These are phyloP conservation scores for Cryptocephalus moraei DNA, from an alignment of 2,888 invertebrate genomes.

Conservation along the genomic window DNA sequence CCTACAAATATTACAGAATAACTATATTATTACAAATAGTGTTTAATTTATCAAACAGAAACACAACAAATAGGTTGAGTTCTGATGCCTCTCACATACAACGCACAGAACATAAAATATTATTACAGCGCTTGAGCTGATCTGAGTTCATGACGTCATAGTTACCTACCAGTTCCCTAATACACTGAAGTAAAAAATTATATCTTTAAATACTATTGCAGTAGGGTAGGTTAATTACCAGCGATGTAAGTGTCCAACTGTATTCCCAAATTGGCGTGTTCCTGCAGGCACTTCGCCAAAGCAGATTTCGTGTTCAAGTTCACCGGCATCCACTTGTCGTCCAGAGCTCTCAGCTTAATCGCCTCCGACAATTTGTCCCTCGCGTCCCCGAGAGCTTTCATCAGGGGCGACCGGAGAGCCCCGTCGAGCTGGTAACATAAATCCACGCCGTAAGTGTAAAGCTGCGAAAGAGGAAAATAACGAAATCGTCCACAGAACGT, in stretches of 20 bases:
- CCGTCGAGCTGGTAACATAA: conserved; percentile 85
- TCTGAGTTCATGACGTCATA: too few relatives aligned
- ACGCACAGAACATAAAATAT: too few relatives aligned
- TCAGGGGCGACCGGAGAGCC: conserved; percentile 65
- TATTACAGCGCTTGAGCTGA: too few relatives aligned
- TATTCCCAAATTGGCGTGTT: conserved; percentile 61
- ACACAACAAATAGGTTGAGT: too few relatives aligned
- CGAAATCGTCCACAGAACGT: not conserved
- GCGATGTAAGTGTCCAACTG: conserved; percentile 55
- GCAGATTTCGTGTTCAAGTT: conserved; percentile 63
- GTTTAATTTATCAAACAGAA: too few relatives aligned
- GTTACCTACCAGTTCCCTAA: too few relatives aligned
- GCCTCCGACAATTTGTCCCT: conserved; percentile 76
- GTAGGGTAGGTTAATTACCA: conserved; percentile 36
- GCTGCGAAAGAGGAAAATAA: conserved; percentile 31
- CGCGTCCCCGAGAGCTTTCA: conserved; percentile 65
- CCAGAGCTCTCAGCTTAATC: conserved; percentile 61
- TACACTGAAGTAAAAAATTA: too few relatives aligned
- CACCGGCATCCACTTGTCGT: conserved; percentile 79
- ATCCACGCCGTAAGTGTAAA: conserved; percentile 68
- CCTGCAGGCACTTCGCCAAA: conserved; percentile 47
- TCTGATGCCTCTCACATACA: too few relatives aligned
- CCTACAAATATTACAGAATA: too few relatives aligned
- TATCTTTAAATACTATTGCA: too few relatives aligned
- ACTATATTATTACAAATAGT: too few relatives aligned